phyloP scores from a whole-genome alignment of 1,140 invertebrate species.

The silkworm (Bombyx mori) region DNA sequence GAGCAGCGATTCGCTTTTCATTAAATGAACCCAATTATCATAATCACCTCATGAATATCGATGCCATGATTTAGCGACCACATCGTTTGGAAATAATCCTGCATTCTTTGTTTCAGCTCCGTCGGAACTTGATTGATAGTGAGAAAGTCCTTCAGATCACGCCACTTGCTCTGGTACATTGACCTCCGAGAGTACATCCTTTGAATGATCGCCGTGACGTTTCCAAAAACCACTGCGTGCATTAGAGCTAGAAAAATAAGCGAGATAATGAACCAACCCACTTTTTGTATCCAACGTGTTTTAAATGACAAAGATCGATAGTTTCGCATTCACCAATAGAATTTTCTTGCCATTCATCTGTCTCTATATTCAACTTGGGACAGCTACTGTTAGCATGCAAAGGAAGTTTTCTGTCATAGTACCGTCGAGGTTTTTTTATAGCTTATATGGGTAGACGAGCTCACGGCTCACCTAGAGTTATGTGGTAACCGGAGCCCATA shows the following conservation, averaged over 20 bases:
- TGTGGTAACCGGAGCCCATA: too few relatives aligned
- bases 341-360: too few relatives aligned
- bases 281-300: too few relatives aligned
- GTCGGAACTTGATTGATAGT: constrained; percentile 96
- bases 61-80: constrained; percentile 99
- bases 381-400: too few relatives aligned
- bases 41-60: constrained; percentile 92
- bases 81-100: constrained; percentile 99
- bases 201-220: constrained; percentile 99
- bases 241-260: constrained; percentile 82
- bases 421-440: too few relatives aligned
- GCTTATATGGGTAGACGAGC: too few relatives aligned
- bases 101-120: constrained; percentile 95
- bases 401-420: too few relatives aligned
- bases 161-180: constrained; percentile 96
- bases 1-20: too few relatives aligned
- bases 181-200: constrained; percentile 97
- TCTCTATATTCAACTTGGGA: too few relatives aligned
- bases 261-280: not conserved
- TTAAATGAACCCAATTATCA: not conserved
- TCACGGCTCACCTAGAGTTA: too few relatives aligned
- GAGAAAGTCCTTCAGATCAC: constrained; percentile 97
- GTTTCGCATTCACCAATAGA: too few relatives aligned
- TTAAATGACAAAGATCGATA: too few relatives aligned
- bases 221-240: constrained; percentile 99